Base-by-base conservation (phyloP, 1,140 invertebrate species). In the Samia ricini region DNA sequence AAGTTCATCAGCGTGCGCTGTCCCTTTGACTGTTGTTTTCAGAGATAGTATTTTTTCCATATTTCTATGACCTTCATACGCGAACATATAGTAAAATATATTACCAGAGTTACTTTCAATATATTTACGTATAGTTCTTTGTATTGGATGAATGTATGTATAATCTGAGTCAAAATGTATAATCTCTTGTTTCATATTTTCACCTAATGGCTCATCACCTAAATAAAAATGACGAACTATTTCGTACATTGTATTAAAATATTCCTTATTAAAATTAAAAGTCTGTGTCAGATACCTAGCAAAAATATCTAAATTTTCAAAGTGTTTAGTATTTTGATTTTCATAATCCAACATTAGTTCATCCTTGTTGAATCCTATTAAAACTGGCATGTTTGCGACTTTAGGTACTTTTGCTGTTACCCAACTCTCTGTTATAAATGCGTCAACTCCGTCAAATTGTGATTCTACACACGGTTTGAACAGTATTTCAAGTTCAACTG, bases 1-100 rank as follows among this genome's bases (percentile, higher is more conserved):
- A 0, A 74, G 18, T 29, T 83, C 77, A 59, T 77, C 77, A 21
- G 55, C 69, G 62, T 80, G 77, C 5, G 54, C 5, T 0, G 70
- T 71, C 1, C 29, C 48, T 36, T 65, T 63, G n/a, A 22, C 50
- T 4, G 63, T 72, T 15, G 71, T 19, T n/a, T 74, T 71, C n/a
- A 36, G 26, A 33, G 12, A 19, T 49, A n/a, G n/a, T n/a, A n/a
- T n/a, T 4, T 49, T 10, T 61, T 63, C 18, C 42, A 18, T 52
- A 55, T 74, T 76, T 50, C 71, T 77, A 36, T 58, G 59, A 21
- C 80, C 76, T 2, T 52, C 33, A 64, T 77, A 82, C 4, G 68
- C 65, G 64, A 82, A 79, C 50, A 80, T 29, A 12, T 80, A 80
- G 2, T 64, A 60, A 56, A 71, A 78, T 50, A 82, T 65, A 4